Evolutionary conservation across 2,797 vertebrate species (phyloP).

Genomic region (Lithobates sylvaticus): DNA sequence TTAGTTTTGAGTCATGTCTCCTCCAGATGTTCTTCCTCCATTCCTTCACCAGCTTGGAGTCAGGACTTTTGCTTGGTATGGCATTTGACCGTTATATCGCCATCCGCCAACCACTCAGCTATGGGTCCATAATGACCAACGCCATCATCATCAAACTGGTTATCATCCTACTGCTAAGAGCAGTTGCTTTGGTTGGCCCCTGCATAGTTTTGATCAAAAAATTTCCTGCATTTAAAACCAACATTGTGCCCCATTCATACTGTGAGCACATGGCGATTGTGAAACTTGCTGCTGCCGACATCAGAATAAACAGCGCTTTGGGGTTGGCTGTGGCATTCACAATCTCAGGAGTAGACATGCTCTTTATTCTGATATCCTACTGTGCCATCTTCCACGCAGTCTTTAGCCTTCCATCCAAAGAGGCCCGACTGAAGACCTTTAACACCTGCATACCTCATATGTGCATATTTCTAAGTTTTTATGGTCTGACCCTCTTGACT

Average conservation of each 20-base stretch:
- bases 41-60: slow-evolving; percentile 71
- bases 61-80: slow-evolving; percentile 77
- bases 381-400: slow-evolving; percentile 43
- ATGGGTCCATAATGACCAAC: slow-evolving; percentile 49
- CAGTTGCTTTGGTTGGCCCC: too few relatives aligned
- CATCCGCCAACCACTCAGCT: slow-evolving; percentile 74
- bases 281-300: too few relatives aligned
- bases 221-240: too few relatives aligned
- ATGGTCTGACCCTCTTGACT: slow-evolving; percentile 53
- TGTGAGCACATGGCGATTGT: too few relatives aligned
- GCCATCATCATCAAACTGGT: slow-evolving; percentile 62
- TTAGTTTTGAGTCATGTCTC: slow-evolving; percentile 46
- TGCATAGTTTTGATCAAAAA: too few relatives aligned
- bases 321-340: slow-evolving; percentile 39
- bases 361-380: slow-evolving; percentile 48
- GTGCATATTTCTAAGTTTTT: slow-evolving; percentile 53
- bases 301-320: too few relatives aligned
- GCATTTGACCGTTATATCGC: slow-evolving; percentile 75
- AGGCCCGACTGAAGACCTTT: slow-evolving; percentile 36
- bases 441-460: slow-evolving; percentile 48
- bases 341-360: slow-evolving; percentile 32
- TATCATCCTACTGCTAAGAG: too few relatives aligned
- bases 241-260: too few relatives aligned
- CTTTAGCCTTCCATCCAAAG: slow-evolving; percentile 24
- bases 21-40: slow-evolving; percentile 79